Base-by-base conservation (phyloP, 2,888 invertebrate species). In the Dendrolimus pini region DNA sequence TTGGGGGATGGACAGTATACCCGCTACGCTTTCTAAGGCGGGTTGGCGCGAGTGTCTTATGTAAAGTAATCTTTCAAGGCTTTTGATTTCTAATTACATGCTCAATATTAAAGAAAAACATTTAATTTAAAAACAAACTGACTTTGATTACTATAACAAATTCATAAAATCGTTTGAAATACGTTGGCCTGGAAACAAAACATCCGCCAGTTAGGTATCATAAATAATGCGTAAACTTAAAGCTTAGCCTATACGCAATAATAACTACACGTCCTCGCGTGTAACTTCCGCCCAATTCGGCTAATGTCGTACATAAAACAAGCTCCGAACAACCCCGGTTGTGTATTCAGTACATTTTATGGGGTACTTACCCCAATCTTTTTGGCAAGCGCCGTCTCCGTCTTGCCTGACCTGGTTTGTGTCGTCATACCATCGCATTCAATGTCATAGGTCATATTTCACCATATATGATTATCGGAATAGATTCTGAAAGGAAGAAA, bases 281-380 rank as follows among this genome's bases (percentile, higher is more conserved):
- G 69, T 77, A 72, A 78, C 75, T 80, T 78, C 71, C 70, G 66
- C 71, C 61, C 61, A 69, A 75, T 69, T 67, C 67, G 65, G 62
- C 63, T 67, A 68, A 68, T 69, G 66, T 69, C 68, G 69, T 67
- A 67, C 72, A 71, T 76, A 77, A 77, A 78, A 69, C 66, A 67
- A 61, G 63, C 60, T 64, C 63, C 64, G 64, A 69, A 69, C 64
- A 65, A 64, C 64, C 55, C 60, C 57, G 59, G 61, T 76, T 78
- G 74, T 78, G 71, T 77, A 78, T 75, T 77, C 74, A 71, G 71
- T 68, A 68, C 71, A 67, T 70, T 79, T 83, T 82, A 84, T 73
- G 72, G 70, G 71, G 75, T 70, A 73, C 74, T 79, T 79, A 78
- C 78, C 75, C 76, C 76, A 72, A 74, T 74, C 74, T 72, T 82